Percentiles rank a stretch among this genome's conserved stretches.
Conservation (phyloP, 2,888 invertebrate species). For the Stegophylla sp. region DNA sequence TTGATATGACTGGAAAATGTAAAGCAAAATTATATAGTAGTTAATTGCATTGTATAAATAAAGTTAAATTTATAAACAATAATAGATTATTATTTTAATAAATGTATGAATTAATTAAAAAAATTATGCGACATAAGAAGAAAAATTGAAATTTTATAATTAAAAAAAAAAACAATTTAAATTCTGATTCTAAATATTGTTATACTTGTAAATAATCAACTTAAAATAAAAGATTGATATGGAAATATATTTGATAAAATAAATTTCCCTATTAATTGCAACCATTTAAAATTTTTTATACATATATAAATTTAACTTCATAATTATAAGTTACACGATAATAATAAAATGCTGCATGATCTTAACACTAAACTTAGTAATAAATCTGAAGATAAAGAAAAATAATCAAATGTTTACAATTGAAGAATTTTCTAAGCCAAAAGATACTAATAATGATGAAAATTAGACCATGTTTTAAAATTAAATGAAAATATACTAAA, state of each 20-base stretch:
- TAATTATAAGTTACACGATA: no score
- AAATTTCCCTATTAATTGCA: slow-evolving; percentile 20
- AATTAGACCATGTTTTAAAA: no score
- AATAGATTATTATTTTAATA: neutral
- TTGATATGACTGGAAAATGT: slow-evolving; percentile 42
- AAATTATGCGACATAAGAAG: neutral
- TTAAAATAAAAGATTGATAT: slow-evolving; percentile 33
- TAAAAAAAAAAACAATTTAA: neutral
- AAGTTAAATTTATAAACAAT: slow-evolving; percentile 16
- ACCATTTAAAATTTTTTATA: slow-evolving; percentile 34
- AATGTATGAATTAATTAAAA: neutral
- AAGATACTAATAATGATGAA: no score
- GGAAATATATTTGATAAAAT: slow-evolving; percentile 46
- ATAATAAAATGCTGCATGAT: no score
- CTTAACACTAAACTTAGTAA: no score
- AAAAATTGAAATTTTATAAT: slow-evolving; percentile 30
- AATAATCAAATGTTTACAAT: no score
- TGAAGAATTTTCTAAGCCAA: no score
- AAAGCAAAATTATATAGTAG: slow-evolving; percentile 18
- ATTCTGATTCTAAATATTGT: slow-evolving; percentile 19
- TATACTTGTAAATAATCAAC: slow-evolving; percentile 41
- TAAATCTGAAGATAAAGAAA: no score
- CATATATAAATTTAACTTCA: slow-evolving; percentile 45
- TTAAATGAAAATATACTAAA: no score
- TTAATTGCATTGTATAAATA: neutral